Conservation (phyloP, 2,888 invertebrate genomes). For the Ephialtes manifestator region DNA sequence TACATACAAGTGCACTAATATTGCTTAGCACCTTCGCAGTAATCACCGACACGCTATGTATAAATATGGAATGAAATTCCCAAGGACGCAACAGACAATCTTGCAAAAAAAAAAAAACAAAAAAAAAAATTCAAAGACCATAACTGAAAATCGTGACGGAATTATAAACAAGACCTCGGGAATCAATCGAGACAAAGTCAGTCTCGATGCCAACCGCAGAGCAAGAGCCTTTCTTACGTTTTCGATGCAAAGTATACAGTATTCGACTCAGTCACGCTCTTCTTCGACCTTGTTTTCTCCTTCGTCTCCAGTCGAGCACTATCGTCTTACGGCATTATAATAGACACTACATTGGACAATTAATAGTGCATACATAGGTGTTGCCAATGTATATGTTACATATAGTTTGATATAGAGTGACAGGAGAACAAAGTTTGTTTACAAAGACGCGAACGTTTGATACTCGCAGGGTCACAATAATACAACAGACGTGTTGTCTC, state of each 20-base stretch:
- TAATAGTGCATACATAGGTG: neutral
- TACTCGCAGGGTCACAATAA: conserved; percentile 4
- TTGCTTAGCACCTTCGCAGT: neutral
- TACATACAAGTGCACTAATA: neutral
- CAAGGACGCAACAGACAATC: neutral
- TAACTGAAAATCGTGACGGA: conserved; percentile 7
- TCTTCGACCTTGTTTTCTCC: neutral
- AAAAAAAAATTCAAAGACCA: neutral
- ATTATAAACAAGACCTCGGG: neutral
- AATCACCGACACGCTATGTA: neutral
- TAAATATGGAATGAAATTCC: neutral
- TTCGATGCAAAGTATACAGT: neutral
- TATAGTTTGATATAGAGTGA: neutral
- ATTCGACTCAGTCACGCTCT: neutral
- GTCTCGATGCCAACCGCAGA: neutral
- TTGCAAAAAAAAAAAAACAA: neutral
- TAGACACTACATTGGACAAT: neutral
- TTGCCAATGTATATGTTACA: neutral
- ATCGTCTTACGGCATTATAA: neutral
- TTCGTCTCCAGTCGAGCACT: neutral
- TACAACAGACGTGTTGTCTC: neutral
- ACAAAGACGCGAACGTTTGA: conserved; percentile 10
- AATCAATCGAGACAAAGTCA: neutral
- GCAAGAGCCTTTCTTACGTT: neutral
- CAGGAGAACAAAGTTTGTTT: neutral